Evolutionary conservation across 35 echinoderm and acorn worm species (phyloP), one percentile per base, ranked within the genome.

Genomic region (Apostichopus parvimensis): DNA sequence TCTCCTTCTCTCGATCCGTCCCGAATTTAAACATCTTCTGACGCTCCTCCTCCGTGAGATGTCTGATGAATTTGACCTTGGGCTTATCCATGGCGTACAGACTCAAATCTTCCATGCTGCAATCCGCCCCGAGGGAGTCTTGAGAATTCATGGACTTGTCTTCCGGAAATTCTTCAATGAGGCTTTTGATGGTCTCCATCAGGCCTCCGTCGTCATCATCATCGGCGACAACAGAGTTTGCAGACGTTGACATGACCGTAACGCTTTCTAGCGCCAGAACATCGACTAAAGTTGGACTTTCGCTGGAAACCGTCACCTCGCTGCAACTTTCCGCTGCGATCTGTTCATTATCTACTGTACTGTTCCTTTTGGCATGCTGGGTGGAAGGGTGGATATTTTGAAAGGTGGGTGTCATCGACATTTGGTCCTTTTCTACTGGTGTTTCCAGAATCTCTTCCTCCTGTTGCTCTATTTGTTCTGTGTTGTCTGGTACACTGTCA

Each of bases 51-150:
- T 88, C 86, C 11, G 60, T 75, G 17, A 88, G 68, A 52, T 60
- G n/a, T 88, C 86, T 13, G n/a, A 88, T 88, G 61, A 88, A 88
- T 66, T 88, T 53, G 5, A 88, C 86, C 60, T 88, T 56, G 10
- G 21, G 71, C 14, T 18, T 14, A 9, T 12, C 11, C 12, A 82
- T 11, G 17, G 57, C 57, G 11, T 6, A 11, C 45, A 25, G 28
- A 11, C 14, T 14, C 13, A 7, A 18, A 22, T 75, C 21, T 75
- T 22, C 71, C 7, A 22, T 20, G 71, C n/a, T 5, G 9, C 64
- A 11, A 26, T 56, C 17, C 5, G 13, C 14, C 5, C 7, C 53
- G 6, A 8, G n/a, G 17, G 55, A 2, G 8, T n/a, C 20, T 4
- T 82, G 52, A 10, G 60, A 64, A 20, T 34, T 11, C 24, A 18